phyloP scores from a whole-genome alignment of 2,797 vertebrate genomes.

The Neosilurus hyrtlii region DNA sequence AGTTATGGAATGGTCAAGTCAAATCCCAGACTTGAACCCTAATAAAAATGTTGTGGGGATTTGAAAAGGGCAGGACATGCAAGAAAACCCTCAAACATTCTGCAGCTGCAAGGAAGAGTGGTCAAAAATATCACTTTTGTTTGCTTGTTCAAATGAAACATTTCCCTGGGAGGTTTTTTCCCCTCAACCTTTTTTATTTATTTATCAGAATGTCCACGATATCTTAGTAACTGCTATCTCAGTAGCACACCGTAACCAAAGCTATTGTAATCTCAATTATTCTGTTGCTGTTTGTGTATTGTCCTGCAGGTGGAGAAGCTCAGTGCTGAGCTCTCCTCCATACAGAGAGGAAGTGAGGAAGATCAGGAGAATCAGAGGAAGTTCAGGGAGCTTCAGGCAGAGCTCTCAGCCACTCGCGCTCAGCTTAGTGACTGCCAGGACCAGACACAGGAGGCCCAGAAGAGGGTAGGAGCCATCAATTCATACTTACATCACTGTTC shows the following conservation, averaged over 20 bases:
- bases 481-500: neutral
- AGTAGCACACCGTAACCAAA: too few relatives aligned
- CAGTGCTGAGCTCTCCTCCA: constrained; percentile 40
- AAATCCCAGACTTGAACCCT: too few relatives aligned
- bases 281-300: constrained; percentile 12
- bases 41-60: too few relatives aligned
- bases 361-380: constrained; percentile 30
- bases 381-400: constrained; percentile 47
- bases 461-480: constrained; percentile 44
- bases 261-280: neutral
- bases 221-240: neutral
- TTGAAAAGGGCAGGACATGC: too few relatives aligned
- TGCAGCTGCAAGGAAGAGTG: too few relatives aligned
- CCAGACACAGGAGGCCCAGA: constrained; percentile 35
- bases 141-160: too few relatives aligned
- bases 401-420: constrained; percentile 44
- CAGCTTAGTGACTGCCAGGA: constrained; percentile 45
- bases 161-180: too few relatives aligned
- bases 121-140: too few relatives aligned
- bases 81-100: too few relatives aligned
- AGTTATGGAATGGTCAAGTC: too few relatives aligned
- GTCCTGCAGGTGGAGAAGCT: constrained; percentile 55
- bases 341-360: constrained; percentile 40
- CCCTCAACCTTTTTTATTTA: neutral
- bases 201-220: neutral